Base-by-base conservation (phyloP, 2,888 invertebrate genomes). In the Rutpela maculata region DNA sequence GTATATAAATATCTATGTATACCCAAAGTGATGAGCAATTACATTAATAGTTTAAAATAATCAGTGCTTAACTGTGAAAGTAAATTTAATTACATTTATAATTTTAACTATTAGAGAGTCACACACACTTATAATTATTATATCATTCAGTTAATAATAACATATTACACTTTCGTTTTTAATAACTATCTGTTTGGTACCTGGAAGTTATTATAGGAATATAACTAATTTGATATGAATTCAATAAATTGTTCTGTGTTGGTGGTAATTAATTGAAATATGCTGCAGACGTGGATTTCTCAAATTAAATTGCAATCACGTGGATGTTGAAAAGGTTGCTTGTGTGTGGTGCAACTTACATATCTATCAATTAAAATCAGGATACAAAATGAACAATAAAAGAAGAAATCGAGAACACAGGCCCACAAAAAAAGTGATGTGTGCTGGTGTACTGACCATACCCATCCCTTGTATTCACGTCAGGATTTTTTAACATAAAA, bases 101-200 rank as follows among this genome's bases (percentile, higher is more conserved):
- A 11, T 82, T 90, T 66, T 62, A 26, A n/a, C 10, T 7, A 35
- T 62, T 62, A 62, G 26, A 62, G 60, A 26, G 26, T 19, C 31
- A 35, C 31, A 35, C 31, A 26, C 26, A 31, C 22, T 31, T 15
- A 15, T 31, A 26, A 26, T 62, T 62, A 62, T 62, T 62, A 62
- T 62, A 26, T 31, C 12, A 62, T 26, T 35, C 17, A 62, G 15
- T 18, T 62, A 31, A n/a, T n/a, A 62, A 22, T 60, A 22, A 62
- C 26, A 12, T 38, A 19, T 12, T 9, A 65, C 18, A 65, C 43
- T 65, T 65, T 43, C 43, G 12, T 11, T 65, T 65, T 65, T 65
- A 65, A 65, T 65, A 35, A 60, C 62, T 31, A n/a, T 11, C 26
- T 31, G 62, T n/a, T 62, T 31, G 31, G 22, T 19, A 62, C 26